Evolutionary conservation across 2,113 vertebrate genomes (phyloP), one percentile per base, ranked within the genome.

Genomic region (Paraplagusia blochii): DNA sequence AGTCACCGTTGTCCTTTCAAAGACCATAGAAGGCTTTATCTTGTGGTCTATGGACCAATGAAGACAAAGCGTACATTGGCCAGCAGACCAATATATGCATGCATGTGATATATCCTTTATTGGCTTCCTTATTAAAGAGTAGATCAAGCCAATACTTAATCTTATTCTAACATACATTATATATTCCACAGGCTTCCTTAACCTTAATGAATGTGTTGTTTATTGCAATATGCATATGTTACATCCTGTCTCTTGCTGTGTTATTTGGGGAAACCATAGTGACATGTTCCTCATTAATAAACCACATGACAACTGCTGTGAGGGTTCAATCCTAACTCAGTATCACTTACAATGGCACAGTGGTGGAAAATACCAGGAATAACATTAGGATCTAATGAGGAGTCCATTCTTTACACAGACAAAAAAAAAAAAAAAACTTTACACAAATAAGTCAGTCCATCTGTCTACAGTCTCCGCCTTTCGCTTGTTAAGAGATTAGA

Each of bases 401-500:
- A 57, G 53, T 63, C 54, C 60, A 46, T n/a, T n/a, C n/a, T n/a
- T n/a, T n/a, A n/a, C n/a, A 63, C 17, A 48, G 9, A n/a, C 39
- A 50, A 56, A 45, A 42, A 52, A 68, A 22, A 53, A 42, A 50
- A 16, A 35, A 49, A 71, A 12, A 29, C 22, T 29, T 29, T 29
- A 29, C 22, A 29, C 22, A 29, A 29, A 29, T 29, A 29, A 34
- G 19, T 49, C 46, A 29, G 12, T 19, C 49, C 34, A 15, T 51
- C 49, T 59, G 58, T 74, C 63, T 73, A 39, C 54, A 66, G 55
- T 46, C 44, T 40, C 14, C 34, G 9, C 36, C 59, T 5, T 29
- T 29, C 13, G n/a, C 69, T 52, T 65, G 72, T 75, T 78, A 82
- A 65, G 55, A 85, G 70, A 84, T 87, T 77, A 78, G 81, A 83